Percentiles rank a stretch among this genome's conserved stretches.
These are phyloP conservation scores for Parus major DNA, from an alignment of 2,113 vertebrate genomes.

Conservation along the genomic window DNA sequence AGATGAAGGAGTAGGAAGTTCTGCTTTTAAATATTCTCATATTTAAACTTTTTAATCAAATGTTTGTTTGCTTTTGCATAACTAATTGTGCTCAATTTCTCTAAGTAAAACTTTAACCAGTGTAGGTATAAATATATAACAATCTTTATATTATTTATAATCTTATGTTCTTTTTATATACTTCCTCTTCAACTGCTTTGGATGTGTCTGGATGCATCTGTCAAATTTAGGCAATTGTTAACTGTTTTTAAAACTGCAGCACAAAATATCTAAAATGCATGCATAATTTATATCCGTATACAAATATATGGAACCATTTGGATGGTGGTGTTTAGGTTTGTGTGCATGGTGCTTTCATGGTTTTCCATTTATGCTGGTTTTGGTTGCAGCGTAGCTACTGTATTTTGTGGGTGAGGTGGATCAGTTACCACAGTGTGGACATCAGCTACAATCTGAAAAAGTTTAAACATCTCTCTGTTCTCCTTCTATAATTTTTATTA, in stretches of 20 bases:
- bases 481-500: not conserved
- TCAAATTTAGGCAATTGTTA: not conserved
- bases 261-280: not conserved
- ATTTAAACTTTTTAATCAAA: not conserved
- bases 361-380: not conserved
- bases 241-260: not conserved
- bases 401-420: not conserved
- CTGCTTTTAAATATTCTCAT: not conserved
- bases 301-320: not conserved
- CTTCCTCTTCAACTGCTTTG: not conserved
- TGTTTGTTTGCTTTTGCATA: not conserved
- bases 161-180: not conserved
- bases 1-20: not conserved
- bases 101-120: not conserved
- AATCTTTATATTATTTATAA: not conserved
- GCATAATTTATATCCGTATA: not conserved
- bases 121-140: not conserved
- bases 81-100: not conserved
- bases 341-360: not conserved
- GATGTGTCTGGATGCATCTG: not conserved
- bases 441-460: not conserved
- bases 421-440: not conserved
- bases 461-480: not conserved
- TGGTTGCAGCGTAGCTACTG: not conserved
- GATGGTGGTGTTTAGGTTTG: not conserved